phyloP scores from a whole-genome alignment of 2,113 vertebrate species.

The Microcebus tavaratra region DNA sequence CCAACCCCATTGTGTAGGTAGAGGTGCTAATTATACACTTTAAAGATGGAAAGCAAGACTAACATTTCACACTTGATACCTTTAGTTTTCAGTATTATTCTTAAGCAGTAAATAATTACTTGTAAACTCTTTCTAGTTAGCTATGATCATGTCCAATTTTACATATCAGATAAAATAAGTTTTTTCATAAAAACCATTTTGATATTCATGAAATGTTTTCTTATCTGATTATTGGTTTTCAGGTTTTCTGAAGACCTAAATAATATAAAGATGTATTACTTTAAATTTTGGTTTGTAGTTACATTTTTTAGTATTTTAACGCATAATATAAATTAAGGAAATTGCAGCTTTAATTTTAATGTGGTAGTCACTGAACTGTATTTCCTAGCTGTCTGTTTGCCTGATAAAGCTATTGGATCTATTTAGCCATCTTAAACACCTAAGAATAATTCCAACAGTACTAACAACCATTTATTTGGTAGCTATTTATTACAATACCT shows the following conservation, averaged over 20 bases:
- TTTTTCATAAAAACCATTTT: background rate
- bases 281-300: background rate
- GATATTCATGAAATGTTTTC: background rate
- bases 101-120: slow-evolving; percentile 31
- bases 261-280: background rate
- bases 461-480: slow-evolving; percentile 2
- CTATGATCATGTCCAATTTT: background rate
- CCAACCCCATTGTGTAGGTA: background rate
- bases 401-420: background rate
- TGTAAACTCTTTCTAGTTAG: background rate
- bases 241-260: slow-evolving; percentile 14
- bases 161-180: background rate
- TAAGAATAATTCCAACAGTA: background rate
- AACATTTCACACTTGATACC: background rate
- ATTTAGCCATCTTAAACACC: background rate
- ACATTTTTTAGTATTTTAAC: slow-evolving; percentile 29
- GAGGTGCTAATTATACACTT: background rate
- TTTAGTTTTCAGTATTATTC: background rate
- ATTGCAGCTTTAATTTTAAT: background rate
- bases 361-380: background rate
- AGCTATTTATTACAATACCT: background rate
- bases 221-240: slow-evolving; percentile 28
- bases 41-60: background rate
- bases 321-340: background rate
- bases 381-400: slow-evolving; percentile 25